Percentiles rank a stretch among this genome's conserved stretches.
Evolutionary conservation across 37 sponge, comb jelly and placozoan species (phyloP).

Genomic region (Aphrocallistes beatrix): DNA sequence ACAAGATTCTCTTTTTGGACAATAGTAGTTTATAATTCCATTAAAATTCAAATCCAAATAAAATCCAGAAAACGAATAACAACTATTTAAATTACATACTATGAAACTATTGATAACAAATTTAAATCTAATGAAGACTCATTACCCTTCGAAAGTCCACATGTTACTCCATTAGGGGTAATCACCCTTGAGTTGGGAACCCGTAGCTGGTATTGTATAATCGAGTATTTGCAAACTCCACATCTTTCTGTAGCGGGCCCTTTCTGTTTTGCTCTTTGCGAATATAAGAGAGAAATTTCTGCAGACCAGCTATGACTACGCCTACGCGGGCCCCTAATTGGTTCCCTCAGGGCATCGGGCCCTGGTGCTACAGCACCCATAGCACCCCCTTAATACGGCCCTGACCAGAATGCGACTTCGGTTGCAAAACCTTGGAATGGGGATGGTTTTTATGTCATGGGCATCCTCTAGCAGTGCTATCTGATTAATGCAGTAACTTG

Average conservation of each 20-base stretch:
- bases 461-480: too few species aligned
- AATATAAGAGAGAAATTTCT: neutral
- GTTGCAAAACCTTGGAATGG: too few species aligned
- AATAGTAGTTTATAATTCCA: neutral
- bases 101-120: neutral
- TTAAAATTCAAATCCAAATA: neutral
- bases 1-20: neutral
- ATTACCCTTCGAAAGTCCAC: neutral
- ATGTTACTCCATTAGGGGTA: neutral
- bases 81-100: neutral
- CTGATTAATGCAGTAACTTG: too few species aligned
- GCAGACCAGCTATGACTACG: too few species aligned
- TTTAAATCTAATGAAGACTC: neutral
- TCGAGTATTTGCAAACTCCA: neutral
- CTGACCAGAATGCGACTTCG: too few species aligned
- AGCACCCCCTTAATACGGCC: too few species aligned
- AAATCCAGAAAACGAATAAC: neutral
- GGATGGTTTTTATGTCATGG: too few species aligned
- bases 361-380: too few species aligned
- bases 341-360: too few species aligned
- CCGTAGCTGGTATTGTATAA: neutral
- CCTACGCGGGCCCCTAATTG: too few species aligned
- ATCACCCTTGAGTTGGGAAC: neutral
- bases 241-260: neutral
- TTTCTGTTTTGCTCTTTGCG: neutral